Evolutionary conservation across 2,888 invertebrate species (phyloP).

Genomic region (Ophraella communa): DNA sequence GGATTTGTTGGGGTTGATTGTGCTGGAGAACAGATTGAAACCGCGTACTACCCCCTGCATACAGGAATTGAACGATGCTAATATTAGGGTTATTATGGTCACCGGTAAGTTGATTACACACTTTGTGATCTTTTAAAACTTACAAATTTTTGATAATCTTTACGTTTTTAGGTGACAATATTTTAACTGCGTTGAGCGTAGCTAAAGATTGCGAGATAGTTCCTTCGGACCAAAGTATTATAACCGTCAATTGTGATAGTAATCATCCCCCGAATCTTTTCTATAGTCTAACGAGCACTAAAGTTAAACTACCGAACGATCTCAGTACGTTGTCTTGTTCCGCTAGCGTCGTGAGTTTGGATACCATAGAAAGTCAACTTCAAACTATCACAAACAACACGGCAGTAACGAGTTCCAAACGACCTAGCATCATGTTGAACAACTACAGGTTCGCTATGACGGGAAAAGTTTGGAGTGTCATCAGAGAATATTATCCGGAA

Average conservation of each 20-base stretch:
- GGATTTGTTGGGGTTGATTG: constrained; percentile 85
- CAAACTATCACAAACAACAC: constrained; percentile 45
- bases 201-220: constrained; percentile 91
- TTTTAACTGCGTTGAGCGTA: constrained; percentile 91
- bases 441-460: constrained; percentile 66
- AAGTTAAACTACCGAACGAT: constrained; percentile 45
- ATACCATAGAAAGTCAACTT: constrained; percentile 67
- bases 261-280: constrained; percentile 62
- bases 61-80: constrained; percentile 78
- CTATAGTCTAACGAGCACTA: constrained; percentile 61
- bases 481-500: constrained; percentile 75
- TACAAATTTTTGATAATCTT: not conserved
- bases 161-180: constrained; percentile 72
- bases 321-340: constrained; percentile 62
- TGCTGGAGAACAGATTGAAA: constrained; percentile 95
- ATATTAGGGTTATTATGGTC: constrained; percentile 95
- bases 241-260: constrained; percentile 55
- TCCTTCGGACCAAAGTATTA: constrained; percentile 62
- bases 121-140: too few species aligned
- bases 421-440: constrained; percentile 42
- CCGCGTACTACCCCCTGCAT: constrained; percentile 86
- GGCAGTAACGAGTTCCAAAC: constrained; percentile 32
- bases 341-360: constrained; percentile 68
- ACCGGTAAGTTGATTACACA: constrained; percentile 71
- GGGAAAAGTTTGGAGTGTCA: constrained; percentile 76